phyloP scores from a whole-genome alignment of 2,888 invertebrate genomes.

The Apotomis turbidana region DNA sequence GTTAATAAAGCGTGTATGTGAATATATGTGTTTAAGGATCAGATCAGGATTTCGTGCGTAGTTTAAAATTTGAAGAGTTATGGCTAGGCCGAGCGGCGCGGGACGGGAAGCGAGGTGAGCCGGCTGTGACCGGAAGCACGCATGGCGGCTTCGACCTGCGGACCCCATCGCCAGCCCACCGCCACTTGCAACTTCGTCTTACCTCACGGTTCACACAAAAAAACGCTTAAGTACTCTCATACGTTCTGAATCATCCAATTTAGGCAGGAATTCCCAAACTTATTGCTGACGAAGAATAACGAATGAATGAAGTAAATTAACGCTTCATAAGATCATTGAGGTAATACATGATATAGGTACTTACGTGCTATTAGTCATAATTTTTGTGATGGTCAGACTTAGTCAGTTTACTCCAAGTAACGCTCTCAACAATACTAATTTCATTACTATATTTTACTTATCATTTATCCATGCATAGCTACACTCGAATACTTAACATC shows the following conservation, averaged over 20 bases:
- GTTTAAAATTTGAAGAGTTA: neutral
- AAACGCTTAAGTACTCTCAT: conserved; percentile 12
- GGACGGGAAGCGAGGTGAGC: conserved; percentile 37
- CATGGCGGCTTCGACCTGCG: conserved; percentile 47
- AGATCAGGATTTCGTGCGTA: neutral
- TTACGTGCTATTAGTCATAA: too few relatives aligned
- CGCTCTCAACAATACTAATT: too few relatives aligned
- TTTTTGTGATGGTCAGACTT: too few relatives aligned
- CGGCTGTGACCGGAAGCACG: conserved; percentile 55
- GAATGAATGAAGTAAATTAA: too few relatives aligned
- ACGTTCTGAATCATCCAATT: conserved; percentile 16
- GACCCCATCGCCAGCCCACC: conserved; percentile 45
- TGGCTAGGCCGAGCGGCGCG: conserved; percentile 1
- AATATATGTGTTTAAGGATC: neutral
- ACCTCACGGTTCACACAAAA: conserved; percentile 32
- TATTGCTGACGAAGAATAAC: neutral
- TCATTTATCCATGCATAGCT: neutral
- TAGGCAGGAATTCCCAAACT: neutral
- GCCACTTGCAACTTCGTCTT: conserved; percentile 35
- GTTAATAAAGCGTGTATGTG: neutral
- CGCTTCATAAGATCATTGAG: too few relatives aligned
- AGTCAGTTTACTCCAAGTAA: too few relatives aligned
- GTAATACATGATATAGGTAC: too few relatives aligned
- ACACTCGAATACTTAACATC: neutral
- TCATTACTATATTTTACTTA: neutral